phyloP scores from a whole-genome alignment of 2,888 invertebrate genomes.

The Colletes collaris region DNA sequence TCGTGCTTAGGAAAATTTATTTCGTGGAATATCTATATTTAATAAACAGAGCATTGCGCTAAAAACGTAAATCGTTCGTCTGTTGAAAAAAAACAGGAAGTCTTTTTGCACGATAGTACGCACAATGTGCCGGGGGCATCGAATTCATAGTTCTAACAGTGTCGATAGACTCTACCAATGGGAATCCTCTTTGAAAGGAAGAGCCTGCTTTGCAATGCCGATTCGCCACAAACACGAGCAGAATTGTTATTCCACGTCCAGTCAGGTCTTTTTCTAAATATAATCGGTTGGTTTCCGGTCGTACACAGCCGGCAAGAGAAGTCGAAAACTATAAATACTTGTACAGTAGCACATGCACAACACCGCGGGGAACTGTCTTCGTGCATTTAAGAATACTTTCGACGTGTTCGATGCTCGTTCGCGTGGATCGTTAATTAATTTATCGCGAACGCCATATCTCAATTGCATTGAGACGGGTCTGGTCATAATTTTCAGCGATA shows the following conservation, averaged over 20 bases:
- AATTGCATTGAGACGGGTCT: too few relatives aligned
- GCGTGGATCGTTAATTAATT: too few relatives aligned
- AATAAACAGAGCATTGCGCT: too few relatives aligned
- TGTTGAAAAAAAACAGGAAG: too few relatives aligned
- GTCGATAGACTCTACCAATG: neutral
- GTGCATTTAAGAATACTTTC: too few relatives aligned
- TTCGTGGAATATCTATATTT: too few relatives aligned
- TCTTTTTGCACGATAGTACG: neutral
- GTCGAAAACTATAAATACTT: conserved; percentile 66
- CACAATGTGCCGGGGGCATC: neutral
- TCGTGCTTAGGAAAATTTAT: too few relatives aligned
- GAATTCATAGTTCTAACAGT: conserved; percentile 9
- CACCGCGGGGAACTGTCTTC: conserved; percentile 29
- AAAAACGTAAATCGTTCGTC: too few relatives aligned
- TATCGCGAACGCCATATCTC: too few relatives aligned
- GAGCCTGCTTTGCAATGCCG: conserved; percentile 49
- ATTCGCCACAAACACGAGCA: conserved; percentile 37
- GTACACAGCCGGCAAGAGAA: conserved; percentile 41
- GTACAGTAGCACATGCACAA: conserved; percentile 40
- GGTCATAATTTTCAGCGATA: too few relatives aligned
- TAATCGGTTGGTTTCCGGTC: conserved; percentile 75
- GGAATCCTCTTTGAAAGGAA: conserved; percentile 18
- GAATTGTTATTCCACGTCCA: conserved; percentile 62
- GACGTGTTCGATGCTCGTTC: too few relatives aligned
- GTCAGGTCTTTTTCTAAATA: conserved; percentile 73